Evolutionary conservation across 1,140 invertebrate genomes (phyloP).

Genomic region (Vanessa tameamea): DNA sequence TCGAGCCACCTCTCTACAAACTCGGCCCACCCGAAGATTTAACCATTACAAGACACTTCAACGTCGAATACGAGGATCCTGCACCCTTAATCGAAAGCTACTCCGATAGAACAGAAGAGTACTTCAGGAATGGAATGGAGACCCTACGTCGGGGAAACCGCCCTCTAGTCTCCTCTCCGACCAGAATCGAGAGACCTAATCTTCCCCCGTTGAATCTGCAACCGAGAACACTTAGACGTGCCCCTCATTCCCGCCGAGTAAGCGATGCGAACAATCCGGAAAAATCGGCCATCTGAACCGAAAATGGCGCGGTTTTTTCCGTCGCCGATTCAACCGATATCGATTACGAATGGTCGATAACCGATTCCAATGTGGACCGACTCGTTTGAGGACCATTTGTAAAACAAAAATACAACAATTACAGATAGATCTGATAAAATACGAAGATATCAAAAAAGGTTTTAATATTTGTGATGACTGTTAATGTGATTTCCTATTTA

Average conservation of each 20-base stretch:
- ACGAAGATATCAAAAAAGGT: background rate
- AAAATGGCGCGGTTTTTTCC: constrained; percentile 77
- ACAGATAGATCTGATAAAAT: constrained; percentile 10
- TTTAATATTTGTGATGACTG: constrained; percentile 12
- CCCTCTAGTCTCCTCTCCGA: constrained; percentile 87
- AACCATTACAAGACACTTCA: constrained; percentile 84
- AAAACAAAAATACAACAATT: constrained; percentile 14
- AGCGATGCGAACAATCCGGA: constrained; percentile 83
- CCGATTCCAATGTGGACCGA: constrained; percentile 65
- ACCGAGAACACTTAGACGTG: constrained; percentile 81
- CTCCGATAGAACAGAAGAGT: constrained; percentile 74
- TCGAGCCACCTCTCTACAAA: constrained; percentile 82
- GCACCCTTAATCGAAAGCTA: constrained; percentile 87
- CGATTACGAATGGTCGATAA: constrained; percentile 70
- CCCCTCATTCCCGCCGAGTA: constrained; percentile 82
- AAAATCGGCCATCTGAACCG: constrained; percentile 78
- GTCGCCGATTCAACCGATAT: constrained; percentile 73
- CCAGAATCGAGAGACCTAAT: constrained; percentile 90
- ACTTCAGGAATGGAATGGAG: constrained; percentile 72
- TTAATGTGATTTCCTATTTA: constrained; percentile 3
- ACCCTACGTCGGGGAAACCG: constrained; percentile 77
- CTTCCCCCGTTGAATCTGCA: constrained; percentile 88
- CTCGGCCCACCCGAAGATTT: constrained; percentile 72
- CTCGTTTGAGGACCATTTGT: constrained; percentile 58
- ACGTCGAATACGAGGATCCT: constrained; percentile 87